Evolutionary conservation across 2,797 vertebrate species (phyloP).

Genomic region (Cyprinodon diabolis): DNA sequence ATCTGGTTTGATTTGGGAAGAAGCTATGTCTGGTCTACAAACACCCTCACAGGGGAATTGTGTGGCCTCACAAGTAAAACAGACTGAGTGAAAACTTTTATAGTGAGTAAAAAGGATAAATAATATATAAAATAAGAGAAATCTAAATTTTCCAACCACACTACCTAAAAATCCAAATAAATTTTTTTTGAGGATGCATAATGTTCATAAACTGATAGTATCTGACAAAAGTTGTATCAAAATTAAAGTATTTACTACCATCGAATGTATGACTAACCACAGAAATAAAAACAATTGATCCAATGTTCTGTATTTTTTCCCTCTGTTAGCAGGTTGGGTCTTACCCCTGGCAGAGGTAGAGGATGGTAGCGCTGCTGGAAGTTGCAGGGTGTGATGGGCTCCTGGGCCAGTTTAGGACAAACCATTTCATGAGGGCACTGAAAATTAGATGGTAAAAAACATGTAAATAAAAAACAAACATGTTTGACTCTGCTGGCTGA

Average conservation of each 20-base stretch:
- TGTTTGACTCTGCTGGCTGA: neutral
- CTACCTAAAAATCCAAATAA: no score
- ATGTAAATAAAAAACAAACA: rapidly evolving
- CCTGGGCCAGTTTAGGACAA: slow-evolving; percentile 82
- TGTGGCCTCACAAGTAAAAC: no score
- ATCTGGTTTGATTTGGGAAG: no score
- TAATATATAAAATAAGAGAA: no score
- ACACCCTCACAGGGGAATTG: no score
- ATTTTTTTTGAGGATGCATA: neutral
- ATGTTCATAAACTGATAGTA: neutral
- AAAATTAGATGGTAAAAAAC: neutral
- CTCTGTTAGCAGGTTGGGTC: slow-evolving; percentile 10
- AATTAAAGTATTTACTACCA: neutral
- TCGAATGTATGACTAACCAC: neutral
- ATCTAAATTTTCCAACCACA: no score
- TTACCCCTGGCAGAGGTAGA: slow-evolving; percentile 81
- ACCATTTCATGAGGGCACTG: slow-evolving; percentile 86
- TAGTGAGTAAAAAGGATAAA: no score
- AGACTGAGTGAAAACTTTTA: no score
- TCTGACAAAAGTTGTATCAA: neutral
- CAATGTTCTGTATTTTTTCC: neutral
- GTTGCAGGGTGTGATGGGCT: slow-evolving; percentile 82
- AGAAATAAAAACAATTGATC: neutral
- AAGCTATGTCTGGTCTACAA: no score
- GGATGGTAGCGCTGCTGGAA: slow-evolving; percentile 84